Evolutionary conservation across 2,888 invertebrate genomes (phyloP).

Genomic region (Amblyjoppa fuscipennis): DNA sequence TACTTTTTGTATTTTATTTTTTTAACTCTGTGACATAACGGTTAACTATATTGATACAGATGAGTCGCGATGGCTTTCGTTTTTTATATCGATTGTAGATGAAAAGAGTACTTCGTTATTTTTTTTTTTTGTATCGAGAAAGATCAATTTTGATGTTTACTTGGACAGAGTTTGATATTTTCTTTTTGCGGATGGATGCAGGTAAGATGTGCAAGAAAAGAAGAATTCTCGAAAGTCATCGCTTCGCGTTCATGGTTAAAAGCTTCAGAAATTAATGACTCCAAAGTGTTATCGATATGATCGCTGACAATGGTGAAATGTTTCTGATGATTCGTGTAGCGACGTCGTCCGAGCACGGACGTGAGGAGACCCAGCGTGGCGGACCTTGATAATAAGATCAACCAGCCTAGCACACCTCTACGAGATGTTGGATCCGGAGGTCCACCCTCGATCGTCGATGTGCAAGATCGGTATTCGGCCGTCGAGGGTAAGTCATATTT

Average conservation of each 20-base stretch:
- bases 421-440: constrained; percentile 92
- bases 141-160: background rate
- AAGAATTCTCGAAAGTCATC: constrained; percentile 48
- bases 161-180: background rate
- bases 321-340: constrained; percentile 83
- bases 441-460: constrained; percentile 96
- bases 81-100: constrained; percentile 2
- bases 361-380: constrained; percentile 95
- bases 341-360: constrained; percentile 96
- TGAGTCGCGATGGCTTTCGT: constrained; percentile 51
- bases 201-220: constrained; percentile 49
- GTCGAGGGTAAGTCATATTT: constrained; percentile 92
- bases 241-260: constrained; percentile 24
- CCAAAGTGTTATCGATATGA: background rate
- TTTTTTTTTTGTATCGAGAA: background rate
- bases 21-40: constrained; percentile 41
- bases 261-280: background rate
- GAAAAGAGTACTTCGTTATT: background rate
- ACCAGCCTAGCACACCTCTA: constrained; percentile 96
- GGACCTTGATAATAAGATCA: constrained; percentile 95
- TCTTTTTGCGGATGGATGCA: constrained; percentile 18
- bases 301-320: constrained; percentile 23
- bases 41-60: constrained; percentile 22
- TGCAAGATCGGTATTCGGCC: constrained; percentile 97
- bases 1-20: constrained; percentile 42